phyloP scores from a whole-genome alignment of 2,797 vertebrate genomes.

The Cyprinodon diabolis region DNA sequence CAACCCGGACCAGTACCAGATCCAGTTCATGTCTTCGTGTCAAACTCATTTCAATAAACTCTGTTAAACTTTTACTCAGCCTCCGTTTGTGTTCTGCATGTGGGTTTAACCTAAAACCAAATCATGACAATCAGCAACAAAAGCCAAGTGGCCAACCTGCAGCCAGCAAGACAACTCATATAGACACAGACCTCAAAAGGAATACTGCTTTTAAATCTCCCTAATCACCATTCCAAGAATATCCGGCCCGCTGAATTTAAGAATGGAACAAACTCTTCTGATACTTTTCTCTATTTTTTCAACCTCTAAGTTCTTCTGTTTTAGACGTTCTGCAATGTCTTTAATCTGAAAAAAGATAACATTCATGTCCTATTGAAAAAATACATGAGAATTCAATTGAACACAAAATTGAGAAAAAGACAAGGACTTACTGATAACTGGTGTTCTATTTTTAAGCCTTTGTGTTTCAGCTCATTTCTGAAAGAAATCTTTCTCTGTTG shows the following conservation, averaged over 20 bases:
- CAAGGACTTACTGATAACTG: slow-evolving; percentile 69
- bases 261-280: slow-evolving; percentile 81
- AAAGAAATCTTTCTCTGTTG: slow-evolving; percentile 70
- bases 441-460: slow-evolving; percentile 67
- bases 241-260: slow-evolving; percentile 77
- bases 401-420: background rate
- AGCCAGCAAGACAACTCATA: slow-evolving; percentile 1
- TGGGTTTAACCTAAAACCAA: too few species aligned
- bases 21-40: too few species aligned
- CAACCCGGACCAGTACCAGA: too few species aligned
- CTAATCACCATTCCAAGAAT: slow-evolving; percentile 89
- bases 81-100: too few species aligned
- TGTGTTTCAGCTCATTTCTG: slow-evolving; percentile 72
- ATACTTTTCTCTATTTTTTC: slow-evolving; percentile 67
- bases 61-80: too few species aligned
- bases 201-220: background rate
- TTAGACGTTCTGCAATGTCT: slow-evolving; percentile 71
- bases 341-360: slow-evolving; percentile 72
- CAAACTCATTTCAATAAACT: too few species aligned
- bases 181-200: background rate
- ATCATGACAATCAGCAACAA: too few species aligned
- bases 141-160: slow-evolving; percentile 90
- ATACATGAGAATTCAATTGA: background rate
- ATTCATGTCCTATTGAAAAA: background rate
- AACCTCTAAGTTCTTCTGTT: slow-evolving; percentile 69